Percentiles rank a stretch among this genome's conserved stretches.
Conservation (phyloP, 2,113 vertebrate genomes). For the Pluvialis apricaria region DNA sequence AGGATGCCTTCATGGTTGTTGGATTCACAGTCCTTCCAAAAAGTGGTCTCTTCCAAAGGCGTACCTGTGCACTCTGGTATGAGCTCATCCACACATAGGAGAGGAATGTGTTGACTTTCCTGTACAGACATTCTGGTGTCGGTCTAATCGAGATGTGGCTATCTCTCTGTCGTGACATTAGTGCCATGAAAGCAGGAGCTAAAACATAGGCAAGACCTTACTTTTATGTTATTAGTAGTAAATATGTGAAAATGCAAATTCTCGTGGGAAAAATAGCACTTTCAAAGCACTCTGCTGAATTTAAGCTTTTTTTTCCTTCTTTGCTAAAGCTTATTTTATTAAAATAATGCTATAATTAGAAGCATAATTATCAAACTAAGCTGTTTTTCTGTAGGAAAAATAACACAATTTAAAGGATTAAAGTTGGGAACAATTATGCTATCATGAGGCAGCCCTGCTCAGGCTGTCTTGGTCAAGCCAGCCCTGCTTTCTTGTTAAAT, state of each 20-base stretch:
- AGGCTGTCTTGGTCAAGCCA: not conserved
- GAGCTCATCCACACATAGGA: not conserved
- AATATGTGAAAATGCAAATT: not conserved
- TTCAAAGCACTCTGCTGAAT: not conserved
- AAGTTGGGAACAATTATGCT: not conserved
- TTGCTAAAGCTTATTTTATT: not conserved
- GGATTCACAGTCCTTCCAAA: too few species aligned
- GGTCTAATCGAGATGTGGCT: rapidly evolving
- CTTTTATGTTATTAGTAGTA: not conserved
- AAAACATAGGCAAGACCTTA: not conserved
- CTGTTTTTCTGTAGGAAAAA: not conserved
- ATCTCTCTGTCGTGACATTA: not conserved
- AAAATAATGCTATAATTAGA: not conserved
- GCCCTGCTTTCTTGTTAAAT: not conserved
- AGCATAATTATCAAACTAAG: not conserved
- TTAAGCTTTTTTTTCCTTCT: not conserved
- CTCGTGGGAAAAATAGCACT: not conserved
- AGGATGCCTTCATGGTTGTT: not conserved
- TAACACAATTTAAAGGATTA: not conserved
- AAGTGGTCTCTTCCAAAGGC: not conserved
- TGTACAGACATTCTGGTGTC: not conserved
- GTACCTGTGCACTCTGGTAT: not conserved
- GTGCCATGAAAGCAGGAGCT: not conserved
- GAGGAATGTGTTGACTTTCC: not conserved
- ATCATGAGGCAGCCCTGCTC: not conserved